Evolutionary conservation across 2,797 vertebrate genomes (phyloP).

Genomic region (Odontamblyopus lacepedii): DNA sequence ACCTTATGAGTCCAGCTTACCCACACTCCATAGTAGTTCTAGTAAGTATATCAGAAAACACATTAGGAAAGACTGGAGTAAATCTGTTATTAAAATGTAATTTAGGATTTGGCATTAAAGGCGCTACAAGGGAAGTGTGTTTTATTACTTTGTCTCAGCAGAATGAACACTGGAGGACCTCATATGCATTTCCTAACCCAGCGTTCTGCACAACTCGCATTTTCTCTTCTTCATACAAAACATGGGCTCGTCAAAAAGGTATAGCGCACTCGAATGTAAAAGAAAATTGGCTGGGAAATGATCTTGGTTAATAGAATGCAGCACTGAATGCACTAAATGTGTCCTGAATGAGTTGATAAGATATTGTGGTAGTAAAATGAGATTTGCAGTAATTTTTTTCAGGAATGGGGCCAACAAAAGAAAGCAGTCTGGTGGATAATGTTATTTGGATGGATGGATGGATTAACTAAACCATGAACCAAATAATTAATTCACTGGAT

Average conservation of each 20-base stretch:
- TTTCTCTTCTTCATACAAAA: constrained; percentile 6
- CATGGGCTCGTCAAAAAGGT: background rate
- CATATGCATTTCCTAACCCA: constrained; percentile 8
- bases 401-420: background rate
- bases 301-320: background rate
- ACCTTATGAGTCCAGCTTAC: background rate
- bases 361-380: background rate
- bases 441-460: background rate
- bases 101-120: constrained; percentile 8
- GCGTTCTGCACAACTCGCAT: background rate
- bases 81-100: constrained; percentile 16
- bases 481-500: background rate
- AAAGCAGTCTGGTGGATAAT: background rate
- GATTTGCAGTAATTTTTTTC: background rate
- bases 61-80: constrained; percentile 1
- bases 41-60: background rate
- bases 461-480: background rate
- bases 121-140: constrained; percentile 5
- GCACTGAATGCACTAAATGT: background rate
- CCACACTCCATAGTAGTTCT: background rate
- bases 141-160: constrained; percentile 12
- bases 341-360: background rate
- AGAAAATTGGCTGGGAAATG: constrained; percentile 4
- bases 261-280: background rate
- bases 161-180: constrained; percentile 7